Conservation (phyloP, 2,797 vertebrate species). For the Enteromius paludinosus region DNA sequence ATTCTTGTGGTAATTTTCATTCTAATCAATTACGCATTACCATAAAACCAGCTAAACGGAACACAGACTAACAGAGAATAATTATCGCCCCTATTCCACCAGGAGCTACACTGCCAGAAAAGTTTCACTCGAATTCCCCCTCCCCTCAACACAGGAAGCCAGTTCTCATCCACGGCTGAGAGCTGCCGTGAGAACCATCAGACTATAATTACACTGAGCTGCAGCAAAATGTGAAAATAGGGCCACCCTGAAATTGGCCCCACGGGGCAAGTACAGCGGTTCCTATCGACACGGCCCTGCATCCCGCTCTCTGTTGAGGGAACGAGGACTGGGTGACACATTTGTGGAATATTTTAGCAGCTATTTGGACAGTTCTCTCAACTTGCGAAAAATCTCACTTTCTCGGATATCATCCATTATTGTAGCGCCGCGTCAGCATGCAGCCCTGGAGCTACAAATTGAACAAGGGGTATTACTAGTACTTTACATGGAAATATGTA, state of each 20-base stretch:
- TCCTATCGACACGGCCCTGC: background rate
- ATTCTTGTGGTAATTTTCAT: conserved; percentile 59
- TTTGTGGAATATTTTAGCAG: conserved; percentile 40
- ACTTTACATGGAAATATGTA: background rate
- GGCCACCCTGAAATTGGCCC: conserved; percentile 28
- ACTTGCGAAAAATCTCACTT: conserved; percentile 25
- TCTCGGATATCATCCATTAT: conserved; percentile 46
- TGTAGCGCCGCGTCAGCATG: conserved; percentile 16
- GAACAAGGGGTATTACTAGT: conserved; percentile 22
- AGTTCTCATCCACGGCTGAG: background rate
- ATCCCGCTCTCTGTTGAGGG: too few relatives aligned
- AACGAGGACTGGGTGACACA: conserved; percentile 3
- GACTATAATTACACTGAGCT: conserved; percentile 46
- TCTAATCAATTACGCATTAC: conserved; percentile 58
- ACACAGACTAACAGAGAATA: conserved; percentile 31
- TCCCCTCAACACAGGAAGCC: conserved; percentile 31
- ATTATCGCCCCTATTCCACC: conserved; percentile 31
- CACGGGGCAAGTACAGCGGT: background rate
- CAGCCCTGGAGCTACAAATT: conserved; percentile 38
- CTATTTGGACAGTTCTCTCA: conserved; percentile 40
- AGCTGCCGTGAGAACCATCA: conserved; percentile 6
- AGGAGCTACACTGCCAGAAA: conserved; percentile 35
- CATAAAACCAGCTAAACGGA: conserved; percentile 58
- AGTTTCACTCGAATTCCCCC: conserved; percentile 28
- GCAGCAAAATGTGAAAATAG: conserved; percentile 38